Conservation (phyloP, 1,140 invertebrate species). For the Camponotus pennsylvanicus region DNA sequence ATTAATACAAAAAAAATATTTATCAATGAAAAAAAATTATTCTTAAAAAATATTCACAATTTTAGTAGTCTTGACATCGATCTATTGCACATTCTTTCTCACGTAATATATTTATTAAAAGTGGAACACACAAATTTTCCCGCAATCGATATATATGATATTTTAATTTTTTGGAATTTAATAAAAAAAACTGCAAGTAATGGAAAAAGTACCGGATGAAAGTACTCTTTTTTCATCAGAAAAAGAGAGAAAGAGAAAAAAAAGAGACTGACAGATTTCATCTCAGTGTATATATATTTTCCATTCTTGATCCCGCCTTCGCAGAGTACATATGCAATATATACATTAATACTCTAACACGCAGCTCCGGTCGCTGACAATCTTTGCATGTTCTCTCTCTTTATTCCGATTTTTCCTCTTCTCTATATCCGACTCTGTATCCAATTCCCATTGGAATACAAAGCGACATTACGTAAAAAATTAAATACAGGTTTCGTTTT, state of each 20-base stretch:
- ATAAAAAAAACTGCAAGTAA: neutral
- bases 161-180: neutral
- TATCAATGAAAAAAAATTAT: neutral
- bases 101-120: neutral
- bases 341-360: constrained; percentile 24
- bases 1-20: neutral
- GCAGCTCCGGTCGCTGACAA: neutral
- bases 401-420: constrained; percentile 10
- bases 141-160: neutral
- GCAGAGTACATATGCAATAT: neutral
- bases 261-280: neutral
- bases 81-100: neutral
- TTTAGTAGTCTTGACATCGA: neutral
- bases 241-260: too few relatives aligned
- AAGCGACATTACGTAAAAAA: constrained; percentile 65
- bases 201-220: neutral
- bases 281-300: neutral
- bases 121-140: constrained; percentile 20
- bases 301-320: neutral
- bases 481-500: constrained; percentile 57
- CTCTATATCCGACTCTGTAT: constrained; percentile 18
- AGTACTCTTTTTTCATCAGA: neutral
- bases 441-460: constrained; percentile 48
- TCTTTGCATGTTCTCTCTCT: neutral
- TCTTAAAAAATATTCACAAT: neutral